Conservation (phyloP, 2,113 vertebrate species). For the Microtus richardsoni region DNA sequence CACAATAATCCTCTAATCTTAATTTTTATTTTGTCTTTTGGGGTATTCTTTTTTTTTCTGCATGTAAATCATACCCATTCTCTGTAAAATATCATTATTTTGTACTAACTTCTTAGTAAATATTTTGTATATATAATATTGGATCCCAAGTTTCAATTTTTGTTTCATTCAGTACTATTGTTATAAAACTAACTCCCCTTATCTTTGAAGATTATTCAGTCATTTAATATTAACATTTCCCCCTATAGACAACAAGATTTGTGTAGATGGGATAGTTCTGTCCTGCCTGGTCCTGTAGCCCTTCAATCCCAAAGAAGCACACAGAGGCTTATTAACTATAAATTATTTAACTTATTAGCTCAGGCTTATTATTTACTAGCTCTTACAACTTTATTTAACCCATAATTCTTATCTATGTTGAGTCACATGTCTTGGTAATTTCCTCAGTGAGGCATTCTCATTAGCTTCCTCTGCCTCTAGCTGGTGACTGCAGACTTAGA, state of each 20-base stretch:
- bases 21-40: not conserved
- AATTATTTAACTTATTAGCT: too few species aligned
- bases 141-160: not conserved
- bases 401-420: too few species aligned
- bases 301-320: too few species aligned
- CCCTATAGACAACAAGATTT: not conserved
- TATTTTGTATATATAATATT: not conserved
- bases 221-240: not conserved
- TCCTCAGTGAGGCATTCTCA: too few species aligned
- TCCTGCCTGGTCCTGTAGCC: too few species aligned
- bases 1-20: not conserved
- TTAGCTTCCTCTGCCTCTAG: too few species aligned
- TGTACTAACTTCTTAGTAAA: not conserved
- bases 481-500: too few species aligned
- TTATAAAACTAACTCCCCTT: not conserved
- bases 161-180: not conserved
- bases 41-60: not conserved
- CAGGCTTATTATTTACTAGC: too few species aligned
- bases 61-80: not conserved
- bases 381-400: too few species aligned
- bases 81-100: not conserved
- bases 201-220: not conserved
- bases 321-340: too few species aligned
- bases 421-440: too few species aligned
- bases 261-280: too few species aligned